Base-by-base conservation (phyloP, 1,140 invertebrate species). In the Listronotus bonariensis region DNA sequence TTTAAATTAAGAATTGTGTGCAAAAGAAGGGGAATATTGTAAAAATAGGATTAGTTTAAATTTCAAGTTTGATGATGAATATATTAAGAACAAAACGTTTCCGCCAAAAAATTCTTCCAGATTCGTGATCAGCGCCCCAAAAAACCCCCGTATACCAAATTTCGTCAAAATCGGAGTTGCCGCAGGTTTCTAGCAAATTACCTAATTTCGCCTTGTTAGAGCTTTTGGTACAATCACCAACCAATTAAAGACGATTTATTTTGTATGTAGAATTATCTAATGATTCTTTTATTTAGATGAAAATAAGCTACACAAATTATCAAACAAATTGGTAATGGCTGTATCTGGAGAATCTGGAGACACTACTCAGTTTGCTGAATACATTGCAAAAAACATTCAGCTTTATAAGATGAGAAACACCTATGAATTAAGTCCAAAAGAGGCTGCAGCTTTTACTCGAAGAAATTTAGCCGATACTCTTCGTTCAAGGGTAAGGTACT, bases 351-450 rank as follows among this genome's bases (percentile, higher is more conserved):
- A 99, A 80, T 83, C 90, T 14, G 98, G 97, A 3, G 97, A 99
- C 77, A 93, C 95, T 0, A 91, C 89, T 34, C 96, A 99, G 76
- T 99, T 99, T 83, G 95, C 96, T 14, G 96, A 99, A 77, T 99
- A 96, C 76, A 98, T 99, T 73, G 88, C 91, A 0, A 98, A 99
- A 82, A 99, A 99, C 80, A 92, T 99, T 77, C 95, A 98, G 66
- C 81, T 99, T 0, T 99, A 99, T 76, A 98, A 98, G 83, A 98
- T 99, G 93, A 88, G 96, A 69, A 98, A 99, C 82, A 96, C 93
- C 9, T 99, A 99, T 82, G 96, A 98, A 77, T 79, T 99, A 46
- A 93, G 93, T 12, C 94, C 97, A 3, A 86, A 87, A 72, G 91
- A 95, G 18, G 94, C 96, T 12, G 94, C 96, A 3, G 90, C 90